Conservation (phyloP, 2,888 invertebrate genomes). For the Prosopocoilus inquinatus region DNA sequence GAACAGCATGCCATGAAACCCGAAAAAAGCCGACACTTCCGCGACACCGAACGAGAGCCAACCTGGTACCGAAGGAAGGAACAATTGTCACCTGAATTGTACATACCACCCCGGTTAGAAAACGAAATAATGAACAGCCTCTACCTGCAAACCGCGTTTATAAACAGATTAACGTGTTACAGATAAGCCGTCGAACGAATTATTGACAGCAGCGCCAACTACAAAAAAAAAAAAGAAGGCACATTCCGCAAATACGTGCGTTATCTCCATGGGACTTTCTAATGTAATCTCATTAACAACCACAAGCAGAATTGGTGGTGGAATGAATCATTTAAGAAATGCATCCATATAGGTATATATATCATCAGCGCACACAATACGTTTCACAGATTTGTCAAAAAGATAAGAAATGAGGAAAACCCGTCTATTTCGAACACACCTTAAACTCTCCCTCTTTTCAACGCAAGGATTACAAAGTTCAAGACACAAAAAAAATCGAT, state of each 20-base stretch:
- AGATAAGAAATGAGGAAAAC: constrained; percentile 26
- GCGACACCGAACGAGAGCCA: constrained; percentile 19
- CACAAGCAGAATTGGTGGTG: too few relatives aligned
- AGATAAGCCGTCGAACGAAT: too few relatives aligned
- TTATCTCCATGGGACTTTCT: too few relatives aligned
- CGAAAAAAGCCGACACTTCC: constrained; percentile 35
- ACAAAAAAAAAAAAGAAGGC: too few relatives aligned
- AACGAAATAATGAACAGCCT: constrained; percentile 12
- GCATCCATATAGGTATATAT: constrained; percentile 23
- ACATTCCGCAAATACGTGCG: too few relatives aligned
- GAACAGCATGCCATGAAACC: constrained; percentile 42
- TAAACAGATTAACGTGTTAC: constrained; percentile 5
- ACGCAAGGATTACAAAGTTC: constrained; percentile 6
- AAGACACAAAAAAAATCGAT: too few relatives aligned
- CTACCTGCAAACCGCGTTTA: constrained; percentile 19
- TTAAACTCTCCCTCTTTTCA: too few relatives aligned
- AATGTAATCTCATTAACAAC: too few relatives aligned
- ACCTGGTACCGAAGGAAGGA: constrained; percentile 18
- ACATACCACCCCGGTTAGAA: constrained; percentile 16
- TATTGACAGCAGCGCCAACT: background rate
- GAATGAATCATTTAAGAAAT: constrained; percentile 19
- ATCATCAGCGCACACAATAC: constrained; percentile 3
- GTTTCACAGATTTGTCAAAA: constrained; percentile 25
- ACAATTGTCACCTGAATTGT: constrained; percentile 25
- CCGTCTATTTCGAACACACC: constrained; percentile 22